These are phyloP conservation scores for Nephrotoma flavescens DNA, from an alignment of 2,888 invertebrate genomes.

Conservation along the genomic window DNA sequence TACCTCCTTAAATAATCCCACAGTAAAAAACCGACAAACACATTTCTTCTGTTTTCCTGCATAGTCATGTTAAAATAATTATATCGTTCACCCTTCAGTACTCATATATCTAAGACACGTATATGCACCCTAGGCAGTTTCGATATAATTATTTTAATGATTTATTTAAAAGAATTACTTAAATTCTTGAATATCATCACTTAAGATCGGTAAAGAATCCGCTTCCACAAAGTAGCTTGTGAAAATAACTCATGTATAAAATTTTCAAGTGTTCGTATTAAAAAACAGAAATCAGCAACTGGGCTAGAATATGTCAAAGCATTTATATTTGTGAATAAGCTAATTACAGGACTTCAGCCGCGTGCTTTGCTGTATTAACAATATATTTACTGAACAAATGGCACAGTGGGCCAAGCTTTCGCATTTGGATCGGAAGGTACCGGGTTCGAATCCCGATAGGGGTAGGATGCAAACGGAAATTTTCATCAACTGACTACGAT, in stretches of 20 bases:
- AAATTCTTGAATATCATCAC: background rate
- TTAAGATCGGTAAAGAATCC: background rate
- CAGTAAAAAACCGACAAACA: background rate
- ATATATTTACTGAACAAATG: no score
- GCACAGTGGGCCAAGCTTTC: no score
- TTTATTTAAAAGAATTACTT: background rate
- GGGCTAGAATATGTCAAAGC: background rate
- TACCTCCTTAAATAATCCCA: background rate
- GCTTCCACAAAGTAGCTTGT: background rate
- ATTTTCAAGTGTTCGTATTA: background rate
- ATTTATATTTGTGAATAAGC: no score
- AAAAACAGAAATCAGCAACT: background rate
- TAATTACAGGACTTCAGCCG: no score
- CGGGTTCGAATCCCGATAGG: no score
- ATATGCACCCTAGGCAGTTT: background rate
- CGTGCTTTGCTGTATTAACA: no score
- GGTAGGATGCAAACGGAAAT: no score
- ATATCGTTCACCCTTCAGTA: background rate
- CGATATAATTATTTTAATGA: background rate
- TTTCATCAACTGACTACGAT: no score
- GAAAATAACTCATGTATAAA: background rate
- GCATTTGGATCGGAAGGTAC: no score
- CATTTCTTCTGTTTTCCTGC: background rate
- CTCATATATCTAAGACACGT: background rate
- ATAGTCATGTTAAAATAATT: background rate